phyloP scores from a whole-genome alignment of 2,888 invertebrate species.

The Frankliniella fusca region DNA sequence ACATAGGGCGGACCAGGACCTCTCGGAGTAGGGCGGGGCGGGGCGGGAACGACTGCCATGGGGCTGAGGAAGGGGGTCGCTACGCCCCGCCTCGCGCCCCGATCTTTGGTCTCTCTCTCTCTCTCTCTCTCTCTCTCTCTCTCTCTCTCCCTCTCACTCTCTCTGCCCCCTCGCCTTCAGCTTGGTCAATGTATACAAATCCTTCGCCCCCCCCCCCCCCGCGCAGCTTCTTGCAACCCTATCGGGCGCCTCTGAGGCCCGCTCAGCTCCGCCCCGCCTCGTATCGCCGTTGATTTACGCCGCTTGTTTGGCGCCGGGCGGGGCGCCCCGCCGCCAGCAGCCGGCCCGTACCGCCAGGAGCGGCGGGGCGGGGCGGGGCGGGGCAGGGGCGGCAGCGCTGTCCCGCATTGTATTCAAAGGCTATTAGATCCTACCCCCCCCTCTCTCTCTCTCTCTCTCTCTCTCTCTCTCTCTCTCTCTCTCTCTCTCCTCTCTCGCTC shows the following conservation, averaged over 20 bases:
- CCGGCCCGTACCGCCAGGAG: not conserved
- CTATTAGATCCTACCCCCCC: not conserved
- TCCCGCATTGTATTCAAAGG: constrained; percentile 9
- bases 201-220: not conserved
- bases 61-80: not conserved
- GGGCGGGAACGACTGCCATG: too few species aligned
- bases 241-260: constrained; percentile 1
- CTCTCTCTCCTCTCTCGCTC: not conserved
- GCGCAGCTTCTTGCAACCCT: constrained; percentile 8
- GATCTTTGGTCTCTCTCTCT: not conserved
- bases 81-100: not conserved
- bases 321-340: not conserved
- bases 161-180: not conserved
- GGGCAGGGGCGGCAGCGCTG: not conserved
- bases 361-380: not conserved
- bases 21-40: too few species aligned
- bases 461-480: not conserved
- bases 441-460: not conserved
- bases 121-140: not conserved
- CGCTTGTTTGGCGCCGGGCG: constrained; percentile 11
- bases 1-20: too few species aligned
- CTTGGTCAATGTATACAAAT: constrained; percentile 23
- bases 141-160: not conserved
- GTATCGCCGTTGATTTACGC: constrained; percentile 24
- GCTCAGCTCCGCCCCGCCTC: not conserved